phyloP scores from a whole-genome alignment of 2,888 invertebrate species.

The Sarcophaga caerulescens region DNA sequence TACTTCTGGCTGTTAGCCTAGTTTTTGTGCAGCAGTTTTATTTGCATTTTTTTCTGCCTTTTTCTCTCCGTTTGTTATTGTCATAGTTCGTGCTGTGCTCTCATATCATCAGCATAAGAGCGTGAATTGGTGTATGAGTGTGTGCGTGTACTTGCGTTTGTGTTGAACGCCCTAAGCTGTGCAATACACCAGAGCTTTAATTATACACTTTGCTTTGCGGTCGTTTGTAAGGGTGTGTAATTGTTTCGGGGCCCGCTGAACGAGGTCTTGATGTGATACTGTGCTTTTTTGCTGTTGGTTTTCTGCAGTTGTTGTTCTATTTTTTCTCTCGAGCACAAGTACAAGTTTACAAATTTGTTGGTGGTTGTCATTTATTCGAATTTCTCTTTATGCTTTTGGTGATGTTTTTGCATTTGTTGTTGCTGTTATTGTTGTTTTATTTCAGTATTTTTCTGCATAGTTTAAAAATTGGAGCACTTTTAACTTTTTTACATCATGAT shows the following conservation, averaged over 20 bases:
- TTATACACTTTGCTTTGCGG: conserved; percentile 14
- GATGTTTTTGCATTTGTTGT: too few relatives aligned
- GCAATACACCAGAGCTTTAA: conserved; percentile 36
- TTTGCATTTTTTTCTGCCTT: conserved; percentile 10
- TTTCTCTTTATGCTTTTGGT: background rate
- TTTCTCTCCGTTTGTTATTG: conserved; percentile 29
- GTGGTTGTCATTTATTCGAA: background rate
- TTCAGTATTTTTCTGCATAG: conserved; percentile 34
- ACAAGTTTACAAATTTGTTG: conserved; percentile 22
- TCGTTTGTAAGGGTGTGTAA: background rate
- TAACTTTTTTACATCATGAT: conserved; percentile 24
- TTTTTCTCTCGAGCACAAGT: background rate
- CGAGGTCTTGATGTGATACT: conserved; percentile 6
- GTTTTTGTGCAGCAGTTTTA: conserved; percentile 56
- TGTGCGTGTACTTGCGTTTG: background rate
- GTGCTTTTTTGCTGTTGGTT: too few relatives aligned
- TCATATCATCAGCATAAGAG: background rate
- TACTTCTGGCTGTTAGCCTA: conserved; percentile 59
- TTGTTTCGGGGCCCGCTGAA: conserved; percentile 5
- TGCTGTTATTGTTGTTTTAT: background rate
- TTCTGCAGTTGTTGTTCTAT: background rate
- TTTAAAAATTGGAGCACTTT: conserved; percentile 59
- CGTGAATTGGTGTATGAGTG: background rate
- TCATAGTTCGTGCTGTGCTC: conserved; percentile 44
- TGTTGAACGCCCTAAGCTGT: background rate